Percentiles rank a stretch among this genome's conserved stretches.
phyloP scores from a whole-genome alignment of 2,797 vertebrate species.

The Lepidocolaptes lacrymiger region DNA sequence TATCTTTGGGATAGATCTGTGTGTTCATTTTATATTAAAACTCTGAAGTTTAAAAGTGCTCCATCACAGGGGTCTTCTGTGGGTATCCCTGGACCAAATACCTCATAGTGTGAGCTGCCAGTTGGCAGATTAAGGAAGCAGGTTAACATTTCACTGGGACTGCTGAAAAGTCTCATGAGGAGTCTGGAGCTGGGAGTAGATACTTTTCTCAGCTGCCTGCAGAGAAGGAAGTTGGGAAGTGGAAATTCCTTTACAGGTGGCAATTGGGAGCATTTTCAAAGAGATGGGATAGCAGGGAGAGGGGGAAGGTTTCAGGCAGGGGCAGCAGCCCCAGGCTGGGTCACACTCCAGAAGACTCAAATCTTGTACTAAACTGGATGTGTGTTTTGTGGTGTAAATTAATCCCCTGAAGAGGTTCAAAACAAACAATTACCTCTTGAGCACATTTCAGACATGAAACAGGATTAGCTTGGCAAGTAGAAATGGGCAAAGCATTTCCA shows the following conservation, averaged over 20 bases:
- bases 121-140: background rate
- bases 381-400: background rate
- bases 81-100: background rate
- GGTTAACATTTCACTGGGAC: background rate
- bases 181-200: rapidly evolving
- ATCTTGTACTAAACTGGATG: background rate
- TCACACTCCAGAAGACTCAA: background rate
- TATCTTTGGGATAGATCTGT: background rate
- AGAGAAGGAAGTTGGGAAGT: background rate
- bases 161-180: background rate
- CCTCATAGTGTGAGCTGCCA: background rate
- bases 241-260: background rate
- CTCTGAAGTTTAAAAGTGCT: background rate
- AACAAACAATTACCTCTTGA: background rate
- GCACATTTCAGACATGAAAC: background rate
- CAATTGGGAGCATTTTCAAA: rapidly evolving
- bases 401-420: background rate
- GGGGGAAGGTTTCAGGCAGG: background rate
- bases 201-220: background rate
- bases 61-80: background rate
- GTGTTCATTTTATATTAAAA: background rate
- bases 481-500: background rate
- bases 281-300: background rate
- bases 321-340: background rate
- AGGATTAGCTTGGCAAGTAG: background rate